Evolutionary conservation across 2,797 vertebrate species (phyloP).

Genomic region (Naso thynnoides): DNA sequence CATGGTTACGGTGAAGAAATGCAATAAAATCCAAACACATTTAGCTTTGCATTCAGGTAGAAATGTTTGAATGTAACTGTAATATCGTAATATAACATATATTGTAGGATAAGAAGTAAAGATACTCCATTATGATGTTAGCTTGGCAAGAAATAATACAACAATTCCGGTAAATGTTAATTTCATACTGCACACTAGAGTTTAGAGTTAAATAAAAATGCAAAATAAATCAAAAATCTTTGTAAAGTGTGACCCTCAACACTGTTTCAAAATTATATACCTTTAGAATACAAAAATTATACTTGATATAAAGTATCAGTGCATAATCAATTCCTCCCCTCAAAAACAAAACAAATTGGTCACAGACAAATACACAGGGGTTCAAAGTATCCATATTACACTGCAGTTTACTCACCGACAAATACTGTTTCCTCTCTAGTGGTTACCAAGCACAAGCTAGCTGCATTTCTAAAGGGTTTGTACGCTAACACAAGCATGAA

Average conservation of each 20-base stretch:
- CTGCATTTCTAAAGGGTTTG: slow-evolving; percentile 33
- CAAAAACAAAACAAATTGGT: slow-evolving; percentile 56
- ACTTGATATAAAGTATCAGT: slow-evolving; percentile 85
- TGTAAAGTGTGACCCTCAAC: slow-evolving; percentile 54
- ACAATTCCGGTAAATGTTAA: slow-evolving; percentile 59
- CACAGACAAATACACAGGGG: slow-evolving; percentile 57
- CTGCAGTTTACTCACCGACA: slow-evolving; percentile 51
- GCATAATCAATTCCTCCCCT: slow-evolving; percentile 80
- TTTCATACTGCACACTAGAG: slow-evolving; percentile 37
- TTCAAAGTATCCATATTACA: slow-evolving; percentile 43
- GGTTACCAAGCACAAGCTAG: slow-evolving; percentile 46
- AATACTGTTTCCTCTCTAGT: slow-evolving; percentile 46
- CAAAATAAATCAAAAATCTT: slow-evolving; percentile 43
- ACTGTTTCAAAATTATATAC: slow-evolving; percentile 75
- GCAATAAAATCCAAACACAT: slow-evolving; percentile 23
- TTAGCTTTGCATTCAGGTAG: slow-evolving; percentile 14
- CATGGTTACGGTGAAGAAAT: slow-evolving; percentile 29
- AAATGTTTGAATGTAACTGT: slow-evolving; percentile 20
- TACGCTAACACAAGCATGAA: slow-evolving; percentile 10
- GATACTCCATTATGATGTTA: slow-evolving; percentile 24
- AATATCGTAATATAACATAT: slow-evolving; percentile 24
- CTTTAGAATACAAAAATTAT: slow-evolving; percentile 78
- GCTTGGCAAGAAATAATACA: slow-evolving; percentile 33
- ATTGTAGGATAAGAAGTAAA: slow-evolving; percentile 17
- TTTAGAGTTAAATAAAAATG: slow-evolving; percentile 61